Percentiles rank a stretch among this genome's conserved stretches.
These are phyloP conservation scores for Cebidichthys violaceus DNA, from an alignment of 2,113 vertebrate species.

Conservation along the genomic window DNA sequence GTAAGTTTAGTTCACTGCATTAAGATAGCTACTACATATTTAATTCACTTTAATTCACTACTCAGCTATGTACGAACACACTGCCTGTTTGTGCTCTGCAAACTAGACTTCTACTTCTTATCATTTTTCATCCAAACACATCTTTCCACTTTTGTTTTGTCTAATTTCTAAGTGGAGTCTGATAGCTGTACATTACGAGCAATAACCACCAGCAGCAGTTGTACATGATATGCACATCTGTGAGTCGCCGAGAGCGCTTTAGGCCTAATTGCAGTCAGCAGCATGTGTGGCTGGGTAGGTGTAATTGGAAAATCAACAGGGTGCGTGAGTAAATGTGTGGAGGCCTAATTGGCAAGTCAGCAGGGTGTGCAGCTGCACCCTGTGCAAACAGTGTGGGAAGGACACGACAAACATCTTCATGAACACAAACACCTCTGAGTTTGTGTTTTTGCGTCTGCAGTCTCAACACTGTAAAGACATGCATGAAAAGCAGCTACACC, in stretches of 20 bases:
- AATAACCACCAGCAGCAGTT: constrained; percentile 10
- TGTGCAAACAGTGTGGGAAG: constrained; percentile 22
- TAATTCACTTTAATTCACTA: constrained; percentile 31
- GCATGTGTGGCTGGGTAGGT: constrained; percentile 45
- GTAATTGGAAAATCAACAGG: constrained; percentile 73
- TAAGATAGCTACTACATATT: constrained; percentile 34
- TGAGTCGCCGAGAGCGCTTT: constrained; percentile 8
- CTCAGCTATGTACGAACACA: constrained; percentile 5
- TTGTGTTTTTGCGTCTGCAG: constrained; percentile 10
- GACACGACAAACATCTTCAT: constrained; percentile 39
- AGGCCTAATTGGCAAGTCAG: constrained; percentile 68
- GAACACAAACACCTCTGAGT: constrained; percentile 33
- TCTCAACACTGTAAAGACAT: neutral
- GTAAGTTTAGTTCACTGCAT: constrained; percentile 12
- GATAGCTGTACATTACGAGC: constrained; percentile 9
- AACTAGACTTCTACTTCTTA: neutral
- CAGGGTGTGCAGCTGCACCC: constrained; percentile 58
- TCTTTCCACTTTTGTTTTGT: constrained; percentile 7
- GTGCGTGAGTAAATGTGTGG: constrained; percentile 39
- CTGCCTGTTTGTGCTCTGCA: neutral
- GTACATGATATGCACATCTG: constrained; percentile 37
- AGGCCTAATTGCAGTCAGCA: constrained; percentile 48
- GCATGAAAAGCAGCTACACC: neutral
- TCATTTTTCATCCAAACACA: neutral
- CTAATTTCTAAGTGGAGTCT: constrained; percentile 8